These are phyloP conservation scores for Nemoura dubitans DNA, from an alignment of 2,888 invertebrate genomes.

Conservation along the genomic window DNA sequence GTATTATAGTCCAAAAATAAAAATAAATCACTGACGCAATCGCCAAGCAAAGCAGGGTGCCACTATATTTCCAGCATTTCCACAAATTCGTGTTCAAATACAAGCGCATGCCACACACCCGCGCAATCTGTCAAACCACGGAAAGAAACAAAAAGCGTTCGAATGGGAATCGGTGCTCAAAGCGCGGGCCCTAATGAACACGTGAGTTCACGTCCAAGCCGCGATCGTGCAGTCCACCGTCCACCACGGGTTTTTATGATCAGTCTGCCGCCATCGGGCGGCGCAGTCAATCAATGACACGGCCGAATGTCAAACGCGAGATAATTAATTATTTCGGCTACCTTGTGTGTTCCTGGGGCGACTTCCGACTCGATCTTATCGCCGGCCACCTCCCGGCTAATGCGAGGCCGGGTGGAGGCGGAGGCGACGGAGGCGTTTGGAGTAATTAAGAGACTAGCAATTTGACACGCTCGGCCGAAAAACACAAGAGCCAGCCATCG, in stretches of 20 bases:
- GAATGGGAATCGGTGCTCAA: background rate
- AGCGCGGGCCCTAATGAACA: background rate
- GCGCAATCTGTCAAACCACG: background rate
- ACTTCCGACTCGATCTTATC: conserved; percentile 7
- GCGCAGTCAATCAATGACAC: conserved; percentile 25
- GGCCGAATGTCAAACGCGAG: background rate
- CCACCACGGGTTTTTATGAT: background rate
- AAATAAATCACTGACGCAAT: background rate
- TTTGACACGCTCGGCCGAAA: background rate
- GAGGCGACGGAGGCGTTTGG: background rate
- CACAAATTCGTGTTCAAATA: background rate
- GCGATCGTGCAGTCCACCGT: background rate
- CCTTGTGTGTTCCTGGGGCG: background rate
- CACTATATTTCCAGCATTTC: background rate
- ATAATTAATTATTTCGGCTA: conserved; percentile 21
- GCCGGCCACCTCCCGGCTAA: background rate
- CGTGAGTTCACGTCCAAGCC: background rate
- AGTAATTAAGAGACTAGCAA: background rate
- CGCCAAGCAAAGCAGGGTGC: background rate
- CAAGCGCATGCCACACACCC: background rate
- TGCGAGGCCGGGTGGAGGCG: background rate
- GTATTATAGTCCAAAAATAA: background rate
- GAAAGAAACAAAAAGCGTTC: background rate
- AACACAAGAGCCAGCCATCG: background rate
- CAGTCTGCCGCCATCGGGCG: background rate